Base-by-base conservation (phyloP, 2,888 invertebrate species). In the Leptopilina myrica region DNA sequence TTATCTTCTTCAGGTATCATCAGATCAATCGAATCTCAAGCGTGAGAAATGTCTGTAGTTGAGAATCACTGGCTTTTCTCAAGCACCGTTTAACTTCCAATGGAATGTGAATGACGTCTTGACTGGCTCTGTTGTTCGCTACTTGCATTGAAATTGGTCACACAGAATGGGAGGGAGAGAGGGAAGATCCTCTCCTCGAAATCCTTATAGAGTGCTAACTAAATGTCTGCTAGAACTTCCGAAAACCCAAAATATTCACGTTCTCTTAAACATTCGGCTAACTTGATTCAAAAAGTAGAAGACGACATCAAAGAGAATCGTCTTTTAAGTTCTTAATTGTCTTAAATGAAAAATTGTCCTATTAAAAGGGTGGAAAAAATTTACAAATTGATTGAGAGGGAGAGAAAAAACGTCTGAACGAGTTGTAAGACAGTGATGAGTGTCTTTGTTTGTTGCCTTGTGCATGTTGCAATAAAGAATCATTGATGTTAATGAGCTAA, bases 401-500 rank as follows among this genome's bases (percentile, higher is more conserved):
- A 66, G 33, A 46, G 46, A 43, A 46, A 66, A 66, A 46, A n/a
- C n/a, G 12, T 65, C 65, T 40, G n/a, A 46, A 53, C 20, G 26
- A 15, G 26, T 20, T 15, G 49, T 33, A 67, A 20, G 20, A 20
- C 20, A 20, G 20, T 20, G 20, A 20, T 20, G 20, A 20, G 20
- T 20, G 20, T 20, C 20, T 20, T 20, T 20, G 20, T 20, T 20
- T 20, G 20, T 20, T 20, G 20, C 1, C 20, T 20, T 20, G 20
- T 20, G 20, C 20, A 20, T 20, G 20, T 20, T 20, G 20, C 20
- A 20, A 20, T 20, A 20, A 20, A 20, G 0, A 20, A 20, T 20
- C 20, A 20, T 20, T 20, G 20, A 20, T 20, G 88, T 88, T 88
- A 89, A 89, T 89, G 87, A 89, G 87, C 86, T 88, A 86, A 87